These are phyloP conservation scores for Brienomyrus brachyistius DNA, from an alignment of 2,113 vertebrate genomes.

Conservation along the genomic window DNA sequence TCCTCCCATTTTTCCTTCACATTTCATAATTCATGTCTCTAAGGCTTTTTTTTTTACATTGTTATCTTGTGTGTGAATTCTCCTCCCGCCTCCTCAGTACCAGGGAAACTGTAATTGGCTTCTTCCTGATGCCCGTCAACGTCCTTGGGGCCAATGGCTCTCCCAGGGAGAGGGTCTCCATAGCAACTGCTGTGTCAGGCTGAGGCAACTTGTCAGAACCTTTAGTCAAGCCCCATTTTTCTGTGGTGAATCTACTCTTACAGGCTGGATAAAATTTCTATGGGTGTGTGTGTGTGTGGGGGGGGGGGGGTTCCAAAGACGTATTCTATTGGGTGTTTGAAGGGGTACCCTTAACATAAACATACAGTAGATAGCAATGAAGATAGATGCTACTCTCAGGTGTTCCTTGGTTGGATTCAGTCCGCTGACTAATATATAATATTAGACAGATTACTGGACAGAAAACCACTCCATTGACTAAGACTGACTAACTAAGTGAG, in stretches of 20 bases:
- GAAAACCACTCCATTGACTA: not conserved
- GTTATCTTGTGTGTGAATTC: slow-evolving; percentile 29
- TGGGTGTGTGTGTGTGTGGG: not conserved
- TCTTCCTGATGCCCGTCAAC: slow-evolving; percentile 54
- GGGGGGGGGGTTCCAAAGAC: slow-evolving; percentile 21
- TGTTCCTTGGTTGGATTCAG: not conserved
- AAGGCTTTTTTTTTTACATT: slow-evolving; percentile 43
- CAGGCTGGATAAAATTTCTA: slow-evolving; percentile 18
- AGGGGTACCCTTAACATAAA: not conserved
- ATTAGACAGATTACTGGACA: not conserved
- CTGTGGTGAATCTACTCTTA: slow-evolving; percentile 29
- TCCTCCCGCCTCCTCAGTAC: slow-evolving; percentile 56
- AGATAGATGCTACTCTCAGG: not conserved
- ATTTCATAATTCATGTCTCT: slow-evolving; percentile 53
- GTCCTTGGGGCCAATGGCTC: slow-evolving; percentile 28
- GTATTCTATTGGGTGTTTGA: not conserved
- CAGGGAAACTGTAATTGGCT: slow-evolving; percentile 52
- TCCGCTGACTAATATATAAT: not conserved
- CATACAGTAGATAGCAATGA: not conserved
- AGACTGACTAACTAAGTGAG: not conserved
- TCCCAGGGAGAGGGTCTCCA: slow-evolving; percentile 58
- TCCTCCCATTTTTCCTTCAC: not conserved
- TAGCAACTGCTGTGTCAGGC: slow-evolving; percentile 59
- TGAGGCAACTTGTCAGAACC: slow-evolving; percentile 53
- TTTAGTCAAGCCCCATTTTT: slow-evolving; percentile 41